Percentiles rank a stretch among this genome's conserved stretches.
Evolutionary conservation across 2,113 vertebrate species (phyloP).

Genomic region (Ictidomys tridecemlineatus): DNA sequence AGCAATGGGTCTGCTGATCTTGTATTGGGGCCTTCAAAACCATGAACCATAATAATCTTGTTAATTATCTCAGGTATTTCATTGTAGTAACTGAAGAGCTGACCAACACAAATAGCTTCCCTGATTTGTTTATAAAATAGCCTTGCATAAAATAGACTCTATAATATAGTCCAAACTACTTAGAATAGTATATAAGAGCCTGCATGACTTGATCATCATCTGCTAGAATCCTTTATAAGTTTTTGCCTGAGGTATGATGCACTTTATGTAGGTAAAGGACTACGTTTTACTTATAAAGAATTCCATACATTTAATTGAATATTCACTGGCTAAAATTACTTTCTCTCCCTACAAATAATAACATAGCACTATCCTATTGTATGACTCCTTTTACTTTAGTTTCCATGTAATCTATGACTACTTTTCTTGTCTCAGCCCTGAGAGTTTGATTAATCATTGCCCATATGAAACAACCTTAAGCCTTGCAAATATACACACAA

Average conservation of each 20-base stretch:
- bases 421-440: not conserved
- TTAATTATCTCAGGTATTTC: too few relatives aligned
- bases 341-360: not conserved
- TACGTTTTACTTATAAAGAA: not conserved
- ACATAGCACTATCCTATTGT: not conserved
- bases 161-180: not conserved
- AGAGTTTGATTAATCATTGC: not conserved
- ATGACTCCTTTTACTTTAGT: not conserved
- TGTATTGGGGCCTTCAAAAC: not conserved
- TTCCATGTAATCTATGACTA: not conserved
- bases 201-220: not conserved
- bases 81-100: not conserved
- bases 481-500: not conserved
- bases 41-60: not conserved
- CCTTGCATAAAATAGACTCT: not conserved
- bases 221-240: too few relatives aligned
- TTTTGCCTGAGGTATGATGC: not conserved
- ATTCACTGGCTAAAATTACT: not conserved
- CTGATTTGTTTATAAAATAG: not conserved
- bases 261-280: fast-evolving
- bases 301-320: not conserved
- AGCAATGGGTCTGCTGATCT: not conserved
- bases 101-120: not conserved
- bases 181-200: not conserved
- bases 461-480: not conserved